Evolutionary conservation across 2,113 vertebrate species (phyloP).

Genomic region (Coregonus clupeaformis): DNA sequence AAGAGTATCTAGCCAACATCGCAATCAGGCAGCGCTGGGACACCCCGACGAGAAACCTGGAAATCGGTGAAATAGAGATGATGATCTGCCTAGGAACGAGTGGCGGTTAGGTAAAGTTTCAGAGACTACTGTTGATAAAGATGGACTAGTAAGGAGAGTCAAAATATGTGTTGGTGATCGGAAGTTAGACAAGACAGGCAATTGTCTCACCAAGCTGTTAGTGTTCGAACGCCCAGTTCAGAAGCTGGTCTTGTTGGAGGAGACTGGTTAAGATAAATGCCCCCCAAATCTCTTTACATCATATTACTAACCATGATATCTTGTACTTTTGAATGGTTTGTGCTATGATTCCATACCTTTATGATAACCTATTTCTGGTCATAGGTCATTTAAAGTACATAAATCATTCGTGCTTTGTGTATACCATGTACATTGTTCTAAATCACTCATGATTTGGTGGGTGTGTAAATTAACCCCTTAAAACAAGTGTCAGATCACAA

Average conservation of each 20-base stretch:
- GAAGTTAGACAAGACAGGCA: background rate
- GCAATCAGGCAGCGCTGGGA: conserved; percentile 9
- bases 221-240: background rate
- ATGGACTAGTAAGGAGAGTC: conserved; percentile 12
- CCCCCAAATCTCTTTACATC: too few species aligned
- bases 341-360: background rate
- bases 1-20: conserved; percentile 15
- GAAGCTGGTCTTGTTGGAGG: background rate
- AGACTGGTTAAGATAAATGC: background rate
- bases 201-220: background rate
- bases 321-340: background rate
- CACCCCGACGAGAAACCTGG: conserved; percentile 5
- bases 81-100: conserved; percentile 12
- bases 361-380: background rate
- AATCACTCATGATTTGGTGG: background rate
- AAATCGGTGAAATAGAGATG: background rate
- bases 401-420: background rate
- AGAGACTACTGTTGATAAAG: conserved; percentile 9
- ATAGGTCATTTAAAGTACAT: background rate
- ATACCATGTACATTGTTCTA: background rate
- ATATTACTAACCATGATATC: too few species aligned
- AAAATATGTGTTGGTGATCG: conserved; percentile 14
- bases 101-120: conserved; percentile 7
- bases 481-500: too few species aligned
- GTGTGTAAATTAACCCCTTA: background rate